Base-by-base conservation (phyloP, 1,140 invertebrate genomes). In the Formica exsecta region DNA sequence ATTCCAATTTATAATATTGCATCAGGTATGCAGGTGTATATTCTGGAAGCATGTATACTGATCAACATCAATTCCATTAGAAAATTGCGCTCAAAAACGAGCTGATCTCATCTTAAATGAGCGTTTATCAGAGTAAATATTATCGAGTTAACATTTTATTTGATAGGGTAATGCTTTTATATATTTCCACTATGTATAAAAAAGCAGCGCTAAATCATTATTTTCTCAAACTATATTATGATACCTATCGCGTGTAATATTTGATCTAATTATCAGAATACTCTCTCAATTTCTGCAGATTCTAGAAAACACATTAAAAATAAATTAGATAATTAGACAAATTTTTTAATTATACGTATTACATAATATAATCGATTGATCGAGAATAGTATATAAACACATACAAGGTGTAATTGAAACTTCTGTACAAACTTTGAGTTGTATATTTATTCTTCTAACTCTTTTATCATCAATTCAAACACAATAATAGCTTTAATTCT, bases 41-140 rank as follows among this genome's bases (percentile, higher is more conserved):
- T 54, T 65, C 11, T 16, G 22, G 32, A 2, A 65, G 7, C 13
- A n/a, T 54, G 22, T 68, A 41, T 36, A 44, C n/a, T 3, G 57
- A 65, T 59, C 16, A 19, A 64, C 65, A 85, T 61, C 44, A 44
- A 16, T 57, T 81, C 84, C 88, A 89, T 89, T 89, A 89, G 87
- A 57, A 89, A 86, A 89, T 89, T 89, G 6, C 62, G 16, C 54
- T 51, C 11, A 29, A 22, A 59, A 81, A 61, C 19, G 64, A 68
- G 22, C 36, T 38, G 79, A 83, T 83, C 8, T 16, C 68, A 83
- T 83, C 54, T 83, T 62, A 74, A 83, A 73, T 41, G 38, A n/a
- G 13, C 11, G 19, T 61, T 66, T 81, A 41, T 73, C 38, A 48
- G 54, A 48, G 7, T 74, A n/a, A 13, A 61, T 32, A n/a, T 74